These are phyloP conservation scores for Virgularia gustaviana DNA, from an alignment of 92 coral and sea anemone species.

Conservation along the genomic window DNA sequence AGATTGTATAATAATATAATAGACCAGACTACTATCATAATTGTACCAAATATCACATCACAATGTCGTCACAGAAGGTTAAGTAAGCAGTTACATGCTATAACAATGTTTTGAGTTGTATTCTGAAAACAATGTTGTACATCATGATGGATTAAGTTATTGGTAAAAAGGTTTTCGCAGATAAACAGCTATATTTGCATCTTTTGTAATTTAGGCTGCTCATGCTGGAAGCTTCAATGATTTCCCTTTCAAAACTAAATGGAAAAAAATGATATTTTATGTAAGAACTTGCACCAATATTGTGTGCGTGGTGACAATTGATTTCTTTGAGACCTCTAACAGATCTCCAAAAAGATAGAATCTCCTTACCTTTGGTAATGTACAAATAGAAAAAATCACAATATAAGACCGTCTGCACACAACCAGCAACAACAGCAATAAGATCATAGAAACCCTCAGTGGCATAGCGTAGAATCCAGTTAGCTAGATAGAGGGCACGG, in stretches of 20 bases:
- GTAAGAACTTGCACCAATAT: neutral
- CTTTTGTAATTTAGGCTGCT: too few species aligned
- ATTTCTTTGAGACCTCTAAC: neutral
- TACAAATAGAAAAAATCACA: slow-evolving; percentile 98
- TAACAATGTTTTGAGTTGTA: too few species aligned
- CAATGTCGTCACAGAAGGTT: too few species aligned
- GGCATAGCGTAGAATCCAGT: slow-evolving; percentile 96
- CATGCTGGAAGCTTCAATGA: slow-evolving; percentile 96
- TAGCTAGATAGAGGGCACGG: slow-evolving; percentile 92
- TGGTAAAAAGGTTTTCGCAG: too few species aligned
- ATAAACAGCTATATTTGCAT: too few species aligned
- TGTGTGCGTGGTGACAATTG: neutral
- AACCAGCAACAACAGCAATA: slow-evolving; percentile 99
- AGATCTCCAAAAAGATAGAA: too few species aligned
- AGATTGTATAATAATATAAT: too few species aligned
- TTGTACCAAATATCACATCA: too few species aligned
- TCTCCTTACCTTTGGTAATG: slow-evolving; percentile 86
- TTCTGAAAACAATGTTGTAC: too few species aligned
- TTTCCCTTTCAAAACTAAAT: slow-evolving; percentile 91
- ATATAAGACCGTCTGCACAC: slow-evolving; percentile 97
- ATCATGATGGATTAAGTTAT: too few species aligned
- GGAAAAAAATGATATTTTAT: neutral
- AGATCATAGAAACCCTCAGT: slow-evolving; percentile 98
- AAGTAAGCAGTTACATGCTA: too few species aligned
- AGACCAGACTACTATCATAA: too few species aligned